Evolutionary conservation across 2,797 vertebrate genomes (phyloP).

Genomic region (Eulemur albifrons): DNA sequence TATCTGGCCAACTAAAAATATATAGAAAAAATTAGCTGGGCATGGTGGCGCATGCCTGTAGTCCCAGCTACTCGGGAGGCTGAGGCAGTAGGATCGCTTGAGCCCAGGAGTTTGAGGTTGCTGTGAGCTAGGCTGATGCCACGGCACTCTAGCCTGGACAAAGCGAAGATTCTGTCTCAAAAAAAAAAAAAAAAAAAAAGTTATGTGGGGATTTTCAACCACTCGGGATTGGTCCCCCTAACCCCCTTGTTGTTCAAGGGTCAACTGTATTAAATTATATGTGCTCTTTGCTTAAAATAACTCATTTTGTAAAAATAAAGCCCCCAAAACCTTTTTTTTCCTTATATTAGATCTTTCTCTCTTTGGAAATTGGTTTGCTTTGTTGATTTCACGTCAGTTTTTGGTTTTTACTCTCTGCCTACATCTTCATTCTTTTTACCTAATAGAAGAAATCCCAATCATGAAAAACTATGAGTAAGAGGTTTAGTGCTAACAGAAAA

Average conservation of each 20-base stretch:
- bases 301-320: neutral
- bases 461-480: neutral
- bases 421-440: neutral
- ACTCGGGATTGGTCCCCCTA: neutral
- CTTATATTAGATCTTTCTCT: neutral
- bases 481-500: neutral
- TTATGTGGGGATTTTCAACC: neutral
- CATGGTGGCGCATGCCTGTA: too few relatives aligned
- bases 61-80: too few relatives aligned
- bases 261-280: neutral
- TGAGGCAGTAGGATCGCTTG: too few relatives aligned
- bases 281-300: slow-evolving; percentile 23
- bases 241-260: neutral
- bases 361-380: slow-evolving; percentile 25
- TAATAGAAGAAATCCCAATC: neutral
- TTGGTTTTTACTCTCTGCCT: neutral
- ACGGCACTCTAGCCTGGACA: too few relatives aligned
- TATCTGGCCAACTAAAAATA: too few relatives aligned
- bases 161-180: too few relatives aligned
- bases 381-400: neutral
- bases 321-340: neutral
- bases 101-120: too few relatives aligned
- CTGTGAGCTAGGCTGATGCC: too few relatives aligned
- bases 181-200: neutral
- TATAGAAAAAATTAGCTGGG: too few relatives aligned